Base-by-base conservation (phyloP, 2,888 invertebrate species). In the Pollenia griseotomentosa region DNA sequence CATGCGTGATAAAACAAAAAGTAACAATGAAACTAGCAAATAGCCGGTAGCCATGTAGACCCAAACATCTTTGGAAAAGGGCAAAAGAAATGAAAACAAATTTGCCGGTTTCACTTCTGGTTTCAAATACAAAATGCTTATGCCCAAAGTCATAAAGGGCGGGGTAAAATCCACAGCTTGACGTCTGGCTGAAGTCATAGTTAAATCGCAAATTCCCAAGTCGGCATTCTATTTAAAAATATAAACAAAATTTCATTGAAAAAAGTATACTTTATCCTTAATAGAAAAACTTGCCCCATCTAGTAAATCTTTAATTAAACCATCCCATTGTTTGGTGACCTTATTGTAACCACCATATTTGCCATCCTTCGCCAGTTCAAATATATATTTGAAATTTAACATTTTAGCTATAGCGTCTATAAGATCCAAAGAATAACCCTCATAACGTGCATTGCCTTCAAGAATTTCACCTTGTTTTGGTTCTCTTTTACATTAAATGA, bases 71-170 rank as follows among this genome's bases (percentile, higher is more conserved):
- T 97, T 94, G 10, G 97, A 97, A 89, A 99, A 96, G 1, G 99
- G 98, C 89, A 97, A 96, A 85, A 98, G 94, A 94, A 99, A 99
- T 12, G 98, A 97, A 94, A 99, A 97, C 51, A 99, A 94, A 92
- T 97, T 96, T 7, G 98, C 96, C 2, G 91, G 92, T 75, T 96
- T 96, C 79, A 96, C 96, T 83, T 95, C 95, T 6, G 98, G 96
- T 91, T 97, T 97, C 85, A 96, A 95, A 94, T 96, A 98, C 83
- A 98, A 93, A 92, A 99, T 98, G 91, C 98, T 97, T 89, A 98
- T 98, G 94, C 97, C 98, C 85, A 99, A 94, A 88, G 98, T 98
- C 98, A 99, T 99, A 94, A 99, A 99, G 0, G 99, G 99, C 94
- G 98, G 98, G 0, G 98, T 98, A 93, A 99, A 99, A 93, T 98